Evolutionary conservation across 2,888 invertebrate species (phyloP).

Genomic region (Schizaphis graminum): DNA sequence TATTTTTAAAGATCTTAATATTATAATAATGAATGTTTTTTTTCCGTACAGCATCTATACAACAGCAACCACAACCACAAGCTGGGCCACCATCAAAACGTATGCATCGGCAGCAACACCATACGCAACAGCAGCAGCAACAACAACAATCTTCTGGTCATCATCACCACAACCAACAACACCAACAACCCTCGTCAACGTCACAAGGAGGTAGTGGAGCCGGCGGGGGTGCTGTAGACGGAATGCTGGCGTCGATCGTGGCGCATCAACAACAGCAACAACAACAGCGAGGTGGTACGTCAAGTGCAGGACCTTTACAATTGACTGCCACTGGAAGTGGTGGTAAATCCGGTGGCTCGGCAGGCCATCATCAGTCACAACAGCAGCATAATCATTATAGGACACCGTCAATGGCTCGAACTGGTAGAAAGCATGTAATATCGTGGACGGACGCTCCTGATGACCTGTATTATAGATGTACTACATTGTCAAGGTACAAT

Average conservation of each 20-base stretch:
- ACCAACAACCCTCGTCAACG: slow-evolving; percentile 69
- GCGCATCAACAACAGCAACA: slow-evolving; percentile 46
- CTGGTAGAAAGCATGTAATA: slow-evolving; percentile 90
- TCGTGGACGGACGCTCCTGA: slow-evolving; percentile 99
- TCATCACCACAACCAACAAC: neutral
- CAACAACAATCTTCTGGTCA: slow-evolving; percentile 69
- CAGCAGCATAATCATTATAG: slow-evolving; percentile 24
- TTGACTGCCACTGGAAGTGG: slow-evolving; percentile 6
- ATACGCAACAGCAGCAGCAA: neutral
- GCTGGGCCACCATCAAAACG: slow-evolving; percentile 82
- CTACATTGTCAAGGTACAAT: slow-evolving; percentile 88
- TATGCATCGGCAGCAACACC: slow-evolving; percentile 71
- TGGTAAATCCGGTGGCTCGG: neutral
- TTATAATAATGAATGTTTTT: neutral
- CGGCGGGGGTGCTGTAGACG: slow-evolving; percentile 11
- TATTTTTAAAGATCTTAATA: neutral
- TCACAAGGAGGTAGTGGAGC: slow-evolving; percentile 7
- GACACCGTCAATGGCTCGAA: slow-evolving; percentile 71
- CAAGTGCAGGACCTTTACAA: slow-evolving; percentile 31
- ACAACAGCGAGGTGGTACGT: slow-evolving; percentile 38
- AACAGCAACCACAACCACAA: slow-evolving; percentile 56
- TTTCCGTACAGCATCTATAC: neutral
- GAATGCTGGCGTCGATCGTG: slow-evolving; percentile 13
- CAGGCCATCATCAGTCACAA: neutral
- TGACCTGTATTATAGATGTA: slow-evolving; percentile 95